Evolutionary conservation across 1,140 invertebrate genomes (phyloP), one percentile per base, ranked within the genome.

Genomic region (Aphidius gifuensis): DNA sequence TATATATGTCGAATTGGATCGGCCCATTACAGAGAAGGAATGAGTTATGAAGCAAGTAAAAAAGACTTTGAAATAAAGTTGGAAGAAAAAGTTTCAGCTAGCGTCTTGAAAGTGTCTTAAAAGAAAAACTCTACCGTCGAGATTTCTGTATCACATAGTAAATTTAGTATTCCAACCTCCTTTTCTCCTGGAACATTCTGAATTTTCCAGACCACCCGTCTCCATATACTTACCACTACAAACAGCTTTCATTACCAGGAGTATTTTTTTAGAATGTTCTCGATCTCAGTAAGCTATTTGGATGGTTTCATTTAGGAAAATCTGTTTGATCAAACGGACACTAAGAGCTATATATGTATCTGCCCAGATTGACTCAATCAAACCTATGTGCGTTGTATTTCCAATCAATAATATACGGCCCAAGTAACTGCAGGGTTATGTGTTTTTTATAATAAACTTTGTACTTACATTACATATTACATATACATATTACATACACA

Each of bases 311-410:
- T 78, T 80, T 71, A 74, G 77, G 77, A 77, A 78, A 78, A 80
- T 80, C 77, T 80, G 76, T 69, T 74, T 76, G 79, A 80, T 80
- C 79, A 80, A 80, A 80, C 79, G 78, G 74, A 70, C 71, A 73
- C 74, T 79, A 80, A 80, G 75, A 79, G 77, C 74, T 66, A 64
- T 78, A 64, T 78, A 16, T 16, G 16, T 76, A 78, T 77, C 77
- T 72, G 73, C 72, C 72, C 71, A 75, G 72, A 74, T 75, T 80
- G 80, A 80, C 77, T 79, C 74, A 70, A 79, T 79, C 71, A 68
- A 67, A 49, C 66, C 23, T 32, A 32, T 32, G 23, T 32, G 1
- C 4, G 4, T 32, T 32, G 23, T 32, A 32, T 32, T 32, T 32
- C 23, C 2, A 32, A 32, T 32, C 23, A 32, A 4, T 32, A 32